Evolutionary conservation across 1,140 invertebrate species (phyloP), one percentile per base, ranked within the genome.

Genomic region (Drosophila truncata): DNA sequence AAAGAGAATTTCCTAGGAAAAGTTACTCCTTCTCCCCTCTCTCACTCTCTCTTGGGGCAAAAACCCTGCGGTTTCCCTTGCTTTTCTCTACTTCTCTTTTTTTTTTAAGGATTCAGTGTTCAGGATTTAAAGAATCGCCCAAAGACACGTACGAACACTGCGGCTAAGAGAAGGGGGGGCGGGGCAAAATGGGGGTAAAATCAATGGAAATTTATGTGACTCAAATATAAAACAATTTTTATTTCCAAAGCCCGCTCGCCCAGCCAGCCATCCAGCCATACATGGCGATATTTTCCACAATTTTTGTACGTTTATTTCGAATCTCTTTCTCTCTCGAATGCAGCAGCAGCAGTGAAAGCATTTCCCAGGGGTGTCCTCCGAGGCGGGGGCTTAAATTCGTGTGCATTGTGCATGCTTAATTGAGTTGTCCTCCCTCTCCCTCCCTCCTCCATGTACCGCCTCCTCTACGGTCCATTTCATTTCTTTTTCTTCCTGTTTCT

Each of bases 401-500:
- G 83, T 87, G 83, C 83, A 86, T 86, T 87, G 83, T 86, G 83
- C 83, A 86, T 86, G 83, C 83, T 87, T 86, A 86, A 86, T 86
- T 86, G 83, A 86, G 83, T 86, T 86, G 83, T 86, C 23, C 16
- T 10, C 33, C 10, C 1, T 11, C 49, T 31, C n/a, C 1, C 20
- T n/a, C 14, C 14, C 20, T 6, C 29, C 6, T 31, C 31, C 31
- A 27, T 27, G n/a, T n/a, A n/a, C n/a, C 6, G 10, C 31, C 33
- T 23, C 39, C 20, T 42, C 23, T 23, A 27, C 46, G 46, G n/a
- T 13, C 33, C 25, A 47, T 47, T 49, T 47, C 18, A 2, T 46
- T 41, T 35, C 31, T 49, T 47, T 37, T 23, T 57, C 42, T 46
- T 44, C 41, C 35, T 75, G 18, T 20, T 39, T 35, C 41, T n/a